Evolutionary conservation across 2,797 vertebrate genomes (phyloP), one percentile per base, ranked within the genome.

Genomic region (Lutjanus argentimaculatus): DNA sequence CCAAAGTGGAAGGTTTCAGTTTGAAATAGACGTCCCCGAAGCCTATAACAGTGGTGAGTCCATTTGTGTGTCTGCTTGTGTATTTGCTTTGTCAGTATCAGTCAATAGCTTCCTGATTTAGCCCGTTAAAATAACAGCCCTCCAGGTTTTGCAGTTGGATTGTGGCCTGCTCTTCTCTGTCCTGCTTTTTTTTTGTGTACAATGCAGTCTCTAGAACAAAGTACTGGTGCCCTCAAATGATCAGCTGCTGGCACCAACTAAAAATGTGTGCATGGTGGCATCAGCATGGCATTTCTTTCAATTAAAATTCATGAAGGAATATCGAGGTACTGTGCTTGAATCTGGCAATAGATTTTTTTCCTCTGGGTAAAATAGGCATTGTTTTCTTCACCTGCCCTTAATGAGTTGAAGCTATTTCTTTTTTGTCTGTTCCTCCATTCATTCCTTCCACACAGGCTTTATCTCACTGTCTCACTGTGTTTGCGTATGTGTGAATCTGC

Each of bases 11-110:
- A 91, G 68, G 77, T 95, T 94, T 90, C 88, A 93, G 83, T 95
- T 95, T 93, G 93, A 95, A 92, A 92, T 93, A 95, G 96, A 99
- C 73, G 98, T 99, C 92, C 98, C 98, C 2, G 99, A 99, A 93
- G 97, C 98, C 42, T 99, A 99, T 95, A 99, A 99, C 94, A 98
- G 98, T 99, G 98, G 99, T 99, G 89, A 99, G 98, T 97, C 16
- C 5, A 13, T 61, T 40, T 66, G 2, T 68, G 42, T 75, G 48
- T 75, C 1, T 53, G 22, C 21, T 2, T 68, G 25, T 49, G 19
- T 56, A 25, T 55, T 12, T 40, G 55, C 36, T 12, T 52, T 49
- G 40, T 64, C 57, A 53, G 19, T 9, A 16, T 73, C 55, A 56
- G 11, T n/a, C 1, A 2, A 14, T 21, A 30, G 48, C 36, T 67